Conservation (phyloP, 2,113 vertebrate species). For the Glaucidium brasilianum region DNA sequence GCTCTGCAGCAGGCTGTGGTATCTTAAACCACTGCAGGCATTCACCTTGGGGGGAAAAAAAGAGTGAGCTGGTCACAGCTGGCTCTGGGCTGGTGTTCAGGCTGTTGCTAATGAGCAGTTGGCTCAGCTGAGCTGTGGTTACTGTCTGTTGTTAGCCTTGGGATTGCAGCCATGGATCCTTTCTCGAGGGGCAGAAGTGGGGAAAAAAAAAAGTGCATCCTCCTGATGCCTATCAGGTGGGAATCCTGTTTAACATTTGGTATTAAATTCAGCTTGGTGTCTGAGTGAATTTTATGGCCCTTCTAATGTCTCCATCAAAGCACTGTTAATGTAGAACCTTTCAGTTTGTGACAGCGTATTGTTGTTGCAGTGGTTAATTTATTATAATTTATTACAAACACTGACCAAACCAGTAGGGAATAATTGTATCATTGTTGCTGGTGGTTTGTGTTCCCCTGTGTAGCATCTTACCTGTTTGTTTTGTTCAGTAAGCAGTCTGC, state of each 20-base stretch:
- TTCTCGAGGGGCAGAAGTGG: not conserved
- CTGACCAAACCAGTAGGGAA: not conserved
- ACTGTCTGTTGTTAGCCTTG: not conserved
- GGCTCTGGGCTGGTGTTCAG: not conserved
- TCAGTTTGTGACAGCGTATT: fast-evolving
- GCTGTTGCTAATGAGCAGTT: not conserved
- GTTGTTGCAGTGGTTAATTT: fast-evolving
- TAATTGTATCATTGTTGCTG: fast-evolving
- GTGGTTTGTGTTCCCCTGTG: not conserved
- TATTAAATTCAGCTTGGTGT: not conserved
- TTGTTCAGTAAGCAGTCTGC: not conserved
- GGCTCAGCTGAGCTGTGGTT: not conserved
- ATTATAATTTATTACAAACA: not conserved
- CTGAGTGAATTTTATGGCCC: not conserved
- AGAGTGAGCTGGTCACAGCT: not conserved
- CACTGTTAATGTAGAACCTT: fast-evolving
- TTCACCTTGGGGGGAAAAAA: not conserved
- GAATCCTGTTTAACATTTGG: not conserved
- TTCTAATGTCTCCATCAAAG: fast-evolving
- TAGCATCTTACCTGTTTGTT: not conserved
- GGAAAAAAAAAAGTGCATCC: fast-evolving
- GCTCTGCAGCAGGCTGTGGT: not conserved
- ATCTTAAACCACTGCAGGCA: not conserved
- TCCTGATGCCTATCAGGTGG: not conserved
- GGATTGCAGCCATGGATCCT: not conserved